Evolutionary conservation across 2,113 vertebrate genomes (phyloP).

Genomic region (Tenebrosternarchus preto): DNA sequence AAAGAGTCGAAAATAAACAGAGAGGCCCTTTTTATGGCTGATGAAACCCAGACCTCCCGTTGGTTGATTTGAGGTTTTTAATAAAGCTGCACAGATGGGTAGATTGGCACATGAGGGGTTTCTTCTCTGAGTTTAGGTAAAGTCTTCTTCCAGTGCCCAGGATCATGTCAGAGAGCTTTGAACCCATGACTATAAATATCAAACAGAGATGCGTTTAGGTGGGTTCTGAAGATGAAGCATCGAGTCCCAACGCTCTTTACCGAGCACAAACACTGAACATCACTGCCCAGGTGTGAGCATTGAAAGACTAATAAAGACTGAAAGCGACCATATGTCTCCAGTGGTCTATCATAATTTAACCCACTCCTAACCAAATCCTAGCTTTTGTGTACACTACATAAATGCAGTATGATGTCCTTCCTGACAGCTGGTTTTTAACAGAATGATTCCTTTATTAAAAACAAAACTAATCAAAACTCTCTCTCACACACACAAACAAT

Average conservation of each 20-base stretch:
- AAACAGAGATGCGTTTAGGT: neutral
- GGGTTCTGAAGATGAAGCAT: neutral
- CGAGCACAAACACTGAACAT: neutral
- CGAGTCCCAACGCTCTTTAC: neutral
- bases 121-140: constrained; percentile 13
- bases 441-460: constrained; percentile 47
- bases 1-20: constrained; percentile 51
- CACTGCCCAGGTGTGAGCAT: neutral
- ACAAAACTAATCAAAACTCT: neutral
- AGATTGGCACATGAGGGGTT: constrained; percentile 18
- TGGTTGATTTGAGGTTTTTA: constrained; percentile 36
- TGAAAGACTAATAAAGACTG: neutral
- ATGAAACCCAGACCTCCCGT: constrained; percentile 54
- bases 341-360: too few relatives aligned
- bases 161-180: constrained; percentile 10
- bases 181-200: neutral
- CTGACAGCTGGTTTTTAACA: constrained; percentile 39
- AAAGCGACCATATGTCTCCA: too few relatives aligned
- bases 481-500: too few relatives aligned
- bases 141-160: neutral
- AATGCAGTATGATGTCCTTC: neutral
- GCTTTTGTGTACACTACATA: too few relatives aligned
- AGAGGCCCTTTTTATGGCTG: constrained; percentile 41
- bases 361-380: too few relatives aligned
- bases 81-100: constrained; percentile 40